phyloP scores from a whole-genome alignment of 2,797 vertebrate genomes.

The Artibeus jamaicensis region DNA sequence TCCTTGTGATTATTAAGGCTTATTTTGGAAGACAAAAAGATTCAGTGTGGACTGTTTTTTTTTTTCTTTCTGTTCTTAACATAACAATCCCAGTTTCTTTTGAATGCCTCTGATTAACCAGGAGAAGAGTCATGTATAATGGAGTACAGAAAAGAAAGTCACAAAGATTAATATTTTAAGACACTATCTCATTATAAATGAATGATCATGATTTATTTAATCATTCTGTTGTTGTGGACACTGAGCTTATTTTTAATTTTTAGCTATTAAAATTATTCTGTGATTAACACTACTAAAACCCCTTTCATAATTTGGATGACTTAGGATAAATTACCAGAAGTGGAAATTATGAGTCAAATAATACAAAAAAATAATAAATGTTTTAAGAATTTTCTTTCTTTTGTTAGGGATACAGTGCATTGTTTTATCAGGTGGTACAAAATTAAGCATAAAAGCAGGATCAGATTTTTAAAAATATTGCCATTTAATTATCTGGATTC shows the following conservation, averaged over 20 bases:
- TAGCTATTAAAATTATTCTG: conserved; percentile 66
- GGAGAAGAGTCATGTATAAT: conserved; percentile 58
- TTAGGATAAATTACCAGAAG: conserved; percentile 54
- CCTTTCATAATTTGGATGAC: conserved; percentile 34
- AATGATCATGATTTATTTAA: conserved; percentile 71
- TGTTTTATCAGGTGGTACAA: not conserved
- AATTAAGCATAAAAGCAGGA: not conserved
- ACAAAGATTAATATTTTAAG: conserved; percentile 65
- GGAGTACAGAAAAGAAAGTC: conserved; percentile 47
- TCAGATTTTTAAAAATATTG: not conserved
- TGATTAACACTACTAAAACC: conserved; percentile 63
- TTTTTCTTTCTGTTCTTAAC: conserved; percentile 46
- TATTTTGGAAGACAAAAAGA: conserved; percentile 49
- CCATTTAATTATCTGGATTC: not conserved
- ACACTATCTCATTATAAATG: conserved; percentile 64
- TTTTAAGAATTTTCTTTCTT: conserved; percentile 20
- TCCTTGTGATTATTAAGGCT: conserved; percentile 21
- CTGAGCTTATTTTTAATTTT: conserved; percentile 57
- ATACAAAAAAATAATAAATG: conserved; percentile 28
- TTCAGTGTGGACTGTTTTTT: not conserved
- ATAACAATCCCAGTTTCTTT: conserved; percentile 58
- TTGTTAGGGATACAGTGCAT: not conserved
- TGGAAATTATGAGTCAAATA: conserved; percentile 48
- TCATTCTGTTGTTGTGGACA: conserved; percentile 52
- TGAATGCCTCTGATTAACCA: conserved; percentile 73